phyloP scores from a whole-genome alignment of 2,888 invertebrate species.

The Scaptomyza caliginosa region DNA sequence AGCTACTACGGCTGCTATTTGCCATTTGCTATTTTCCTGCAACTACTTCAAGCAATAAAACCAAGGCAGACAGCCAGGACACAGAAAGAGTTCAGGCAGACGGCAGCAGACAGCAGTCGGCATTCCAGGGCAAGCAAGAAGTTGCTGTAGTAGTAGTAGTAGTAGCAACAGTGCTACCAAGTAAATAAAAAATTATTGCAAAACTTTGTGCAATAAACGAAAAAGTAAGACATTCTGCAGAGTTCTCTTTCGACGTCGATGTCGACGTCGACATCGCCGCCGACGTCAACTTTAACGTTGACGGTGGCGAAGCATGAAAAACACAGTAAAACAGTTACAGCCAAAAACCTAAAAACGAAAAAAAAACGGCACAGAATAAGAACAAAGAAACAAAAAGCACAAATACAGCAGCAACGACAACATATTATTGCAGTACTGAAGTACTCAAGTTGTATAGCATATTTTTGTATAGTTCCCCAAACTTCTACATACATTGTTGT shows the following conservation, averaged over 20 bases:
- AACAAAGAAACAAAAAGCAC: conserved; percentile 19
- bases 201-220: conserved; percentile 75
- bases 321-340: conserved; percentile 69
- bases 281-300: conserved; percentile 7
- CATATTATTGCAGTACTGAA: conserved; percentile 29
- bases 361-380: no score
- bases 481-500: conserved; percentile 49
- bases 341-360: no score
- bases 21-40: conserved; percentile 56
- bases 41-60: conserved; percentile 64
- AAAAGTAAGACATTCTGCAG: conserved; percentile 69
- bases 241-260: conserved; percentile 5
- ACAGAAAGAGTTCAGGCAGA: conserved; percentile 13
- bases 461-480: conserved; percentile 12
- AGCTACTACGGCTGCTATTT: conserved; percentile 53
- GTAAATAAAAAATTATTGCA: conserved; percentile 78
- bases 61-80: conserved; percentile 22
- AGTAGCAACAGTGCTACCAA: conserved; percentile 40
- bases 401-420: conserved; percentile 9
- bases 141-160: conserved; percentile 18
- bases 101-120: conserved; percentile 17
- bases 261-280: conserved; percentile 17
- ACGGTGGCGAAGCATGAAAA: conserved; percentile 68
- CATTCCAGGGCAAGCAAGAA: conserved; percentile 25
- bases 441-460: conserved; percentile 15